phyloP scores from a whole-genome alignment of 1,140 invertebrate species.

The Holcopasites calliopsidis region DNA sequence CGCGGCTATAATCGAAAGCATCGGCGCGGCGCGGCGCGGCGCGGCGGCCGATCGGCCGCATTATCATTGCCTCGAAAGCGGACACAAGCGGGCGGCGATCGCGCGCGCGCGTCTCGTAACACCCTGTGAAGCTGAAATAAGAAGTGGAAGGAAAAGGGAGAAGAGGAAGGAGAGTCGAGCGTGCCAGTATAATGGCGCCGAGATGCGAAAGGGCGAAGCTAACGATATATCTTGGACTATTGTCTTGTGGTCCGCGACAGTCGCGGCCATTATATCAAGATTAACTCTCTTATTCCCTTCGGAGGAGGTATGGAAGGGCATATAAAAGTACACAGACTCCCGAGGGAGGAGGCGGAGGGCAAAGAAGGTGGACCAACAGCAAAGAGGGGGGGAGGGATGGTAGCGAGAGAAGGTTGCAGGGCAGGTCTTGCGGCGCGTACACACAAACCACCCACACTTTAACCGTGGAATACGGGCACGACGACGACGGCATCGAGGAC shows the following conservation, averaged over 20 bases:
- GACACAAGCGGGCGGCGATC: not conserved
- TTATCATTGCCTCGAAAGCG: constrained; percentile 63
- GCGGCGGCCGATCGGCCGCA: constrained; percentile 52
- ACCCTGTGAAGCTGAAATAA: constrained; percentile 60
- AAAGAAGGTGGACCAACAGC: not conserved
- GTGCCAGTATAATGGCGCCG: constrained; percentile 73
- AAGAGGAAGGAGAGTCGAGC: constrained; percentile 58
- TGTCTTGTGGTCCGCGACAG: constrained; percentile 78
- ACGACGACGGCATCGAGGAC: constrained; percentile 29
- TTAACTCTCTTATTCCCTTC: constrained; percentile 78
- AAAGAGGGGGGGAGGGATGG: not conserved
- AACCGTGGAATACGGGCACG: constrained; percentile 44
- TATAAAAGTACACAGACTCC: constrained; percentile 65
- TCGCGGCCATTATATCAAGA: constrained; percentile 79
- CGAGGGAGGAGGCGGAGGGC: constrained; percentile 57
- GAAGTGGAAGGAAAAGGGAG: constrained; percentile 28
- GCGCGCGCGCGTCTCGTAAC: constrained; percentile 49
- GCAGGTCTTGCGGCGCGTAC: constrained; percentile 59
- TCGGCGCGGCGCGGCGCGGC: constrained; percentile 54
- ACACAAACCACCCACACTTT: constrained; percentile 63
- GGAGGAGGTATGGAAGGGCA: constrained; percentile 70
- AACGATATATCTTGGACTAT: constrained; percentile 79
- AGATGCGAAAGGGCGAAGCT: constrained; percentile 74
- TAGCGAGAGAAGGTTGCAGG: constrained; percentile 33
- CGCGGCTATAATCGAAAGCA: constrained; percentile 42